phyloP scores from a whole-genome alignment of 2,113 vertebrate genomes.

The Redunca redunca region DNA sequence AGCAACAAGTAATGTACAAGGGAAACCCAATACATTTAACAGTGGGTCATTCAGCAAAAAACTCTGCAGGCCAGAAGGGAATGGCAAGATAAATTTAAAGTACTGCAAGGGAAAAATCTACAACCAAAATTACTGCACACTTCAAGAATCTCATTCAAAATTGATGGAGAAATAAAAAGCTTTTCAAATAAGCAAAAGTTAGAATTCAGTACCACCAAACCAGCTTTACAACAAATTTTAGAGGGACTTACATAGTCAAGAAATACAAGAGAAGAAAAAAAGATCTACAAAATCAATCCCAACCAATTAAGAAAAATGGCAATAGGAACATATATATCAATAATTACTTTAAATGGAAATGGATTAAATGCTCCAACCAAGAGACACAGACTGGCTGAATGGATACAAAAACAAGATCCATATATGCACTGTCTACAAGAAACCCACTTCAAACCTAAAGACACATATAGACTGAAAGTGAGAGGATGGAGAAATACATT shows the following conservation, averaged over 20 bases:
- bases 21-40: background rate
- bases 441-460: background rate
- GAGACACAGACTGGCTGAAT: background rate
- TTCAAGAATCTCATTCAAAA: background rate
- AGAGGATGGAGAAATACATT: background rate
- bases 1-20: background rate
- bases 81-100: background rate
- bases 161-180: background rate
- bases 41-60: background rate
- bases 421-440: background rate
- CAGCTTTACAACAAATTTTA: background rate
- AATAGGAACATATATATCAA: background rate
- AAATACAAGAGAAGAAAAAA: background rate
- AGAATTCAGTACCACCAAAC: background rate
- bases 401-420: background rate
- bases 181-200: background rate
- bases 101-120: background rate
- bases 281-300: background rate
- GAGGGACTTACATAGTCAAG: background rate
- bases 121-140: background rate
- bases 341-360: background rate
- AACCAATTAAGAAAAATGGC: background rate
- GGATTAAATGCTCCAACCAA: background rate
- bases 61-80: background rate
- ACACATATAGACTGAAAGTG: background rate